Percentiles rank a stretch among this genome's conserved stretches.
Evolutionary conservation across 1,140 invertebrate species (phyloP).

Genomic region (Coelopa frigida): DNA sequence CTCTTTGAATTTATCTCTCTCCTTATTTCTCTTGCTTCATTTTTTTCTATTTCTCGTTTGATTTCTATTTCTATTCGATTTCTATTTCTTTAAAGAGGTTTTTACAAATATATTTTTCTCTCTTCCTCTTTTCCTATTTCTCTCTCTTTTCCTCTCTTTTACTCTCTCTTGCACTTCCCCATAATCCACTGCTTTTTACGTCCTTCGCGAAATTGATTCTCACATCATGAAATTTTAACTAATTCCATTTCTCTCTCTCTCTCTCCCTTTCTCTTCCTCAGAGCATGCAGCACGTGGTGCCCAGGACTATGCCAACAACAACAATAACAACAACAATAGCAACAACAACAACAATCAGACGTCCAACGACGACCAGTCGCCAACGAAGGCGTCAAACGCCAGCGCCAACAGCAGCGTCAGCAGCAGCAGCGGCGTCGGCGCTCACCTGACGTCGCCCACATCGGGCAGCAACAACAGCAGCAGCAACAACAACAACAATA

Average conservation of each 20-base stretch:
- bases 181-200: too few relatives aligned
- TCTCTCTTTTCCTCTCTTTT: too few relatives aligned
- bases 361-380: constrained; percentile 37
- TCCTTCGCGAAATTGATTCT: too few relatives aligned
- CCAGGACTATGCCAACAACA: constrained; percentile 27
- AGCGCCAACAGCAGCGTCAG: constrained; percentile 12
- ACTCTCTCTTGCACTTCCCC: too few relatives aligned
- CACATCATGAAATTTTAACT: constrained; percentile 3
- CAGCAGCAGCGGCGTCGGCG: constrained; percentile 11
- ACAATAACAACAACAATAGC: constrained; percentile 10
- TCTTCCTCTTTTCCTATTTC: too few relatives aligned
- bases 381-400: constrained; percentile 22
- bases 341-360: constrained; percentile 30
- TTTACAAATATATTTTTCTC: too few relatives aligned
- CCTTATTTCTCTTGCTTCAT: background rate
- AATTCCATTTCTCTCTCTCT: background rate
- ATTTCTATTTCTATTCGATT: too few relatives aligned
- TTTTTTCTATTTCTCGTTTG: constrained; percentile 3
- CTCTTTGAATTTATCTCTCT: background rate
- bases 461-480: constrained; percentile 9
- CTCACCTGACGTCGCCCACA: background rate
- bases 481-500: constrained; percentile 16
- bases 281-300: constrained; percentile 38
- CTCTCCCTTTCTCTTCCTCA: constrained; percentile 10
- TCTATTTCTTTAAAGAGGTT: too few relatives aligned